These are phyloP conservation scores for Pristiophorus japonicus DNA, from an alignment of 2,113 vertebrate species.

Conservation along the genomic window DNA sequence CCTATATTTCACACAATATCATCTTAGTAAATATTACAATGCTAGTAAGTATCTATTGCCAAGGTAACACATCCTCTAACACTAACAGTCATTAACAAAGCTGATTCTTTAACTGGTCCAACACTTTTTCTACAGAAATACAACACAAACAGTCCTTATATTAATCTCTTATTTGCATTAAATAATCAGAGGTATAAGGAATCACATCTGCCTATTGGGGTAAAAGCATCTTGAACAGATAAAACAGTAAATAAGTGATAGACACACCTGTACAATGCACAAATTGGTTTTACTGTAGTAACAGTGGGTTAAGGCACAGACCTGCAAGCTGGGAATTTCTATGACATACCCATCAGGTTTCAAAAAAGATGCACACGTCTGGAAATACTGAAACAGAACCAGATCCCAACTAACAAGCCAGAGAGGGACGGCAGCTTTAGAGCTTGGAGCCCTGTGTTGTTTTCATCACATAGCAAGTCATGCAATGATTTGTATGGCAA, in stretches of 20 bases:
- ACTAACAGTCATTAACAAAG: constrained; percentile 29
- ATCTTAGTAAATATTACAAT: constrained; percentile 28
- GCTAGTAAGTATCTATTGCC: constrained; percentile 24
- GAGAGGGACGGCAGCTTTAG: neutral
- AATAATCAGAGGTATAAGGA: constrained; percentile 36
- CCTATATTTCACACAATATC: constrained; percentile 3
- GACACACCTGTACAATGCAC: constrained; percentile 32
- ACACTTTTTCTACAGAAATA: constrained; percentile 37
- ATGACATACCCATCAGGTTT: neutral
- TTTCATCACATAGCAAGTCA: neutral
- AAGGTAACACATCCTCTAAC: constrained; percentile 31
- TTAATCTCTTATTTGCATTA: constrained; percentile 33
- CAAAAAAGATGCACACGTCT: neutral
- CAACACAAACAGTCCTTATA: constrained; percentile 30
- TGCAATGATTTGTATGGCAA: neutral
- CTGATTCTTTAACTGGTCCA: constrained; percentile 25
- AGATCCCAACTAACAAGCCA: neutral
- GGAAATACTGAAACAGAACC: neutral
- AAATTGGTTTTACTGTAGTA: constrained; percentile 17
- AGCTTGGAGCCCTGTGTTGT: neutral
- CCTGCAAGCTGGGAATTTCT: constrained; percentile 22
- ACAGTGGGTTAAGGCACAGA: constrained; percentile 34
- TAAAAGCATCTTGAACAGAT: neutral
- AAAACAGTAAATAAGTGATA: neutral
- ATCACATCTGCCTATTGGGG: constrained; percentile 7